phyloP scores from a whole-genome alignment of 1,140 invertebrate species.

The Rhynchophorus ferrugineus region DNA sequence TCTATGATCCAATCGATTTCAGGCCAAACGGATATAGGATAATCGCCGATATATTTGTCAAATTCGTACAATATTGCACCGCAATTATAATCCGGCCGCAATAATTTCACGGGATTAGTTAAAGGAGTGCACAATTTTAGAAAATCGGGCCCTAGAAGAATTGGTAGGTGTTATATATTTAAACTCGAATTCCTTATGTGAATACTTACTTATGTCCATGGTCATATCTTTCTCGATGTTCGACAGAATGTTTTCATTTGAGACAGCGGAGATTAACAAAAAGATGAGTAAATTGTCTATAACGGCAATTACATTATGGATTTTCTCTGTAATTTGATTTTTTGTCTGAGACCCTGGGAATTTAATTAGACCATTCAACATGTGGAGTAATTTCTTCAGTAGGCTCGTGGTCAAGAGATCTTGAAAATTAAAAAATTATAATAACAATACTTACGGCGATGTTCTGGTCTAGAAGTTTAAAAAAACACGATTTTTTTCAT shows the following conservation, averaged over 20 bases:
- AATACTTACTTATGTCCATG: constrained; percentile 42
- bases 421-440: constrained; percentile 17
- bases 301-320: constrained; percentile 37
- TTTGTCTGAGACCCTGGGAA: constrained; percentile 30
- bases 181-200: constrained; percentile 13
- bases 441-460: constrained; percentile 3
- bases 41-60: constrained; percentile 43
- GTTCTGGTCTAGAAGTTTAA: too few relatives aligned
- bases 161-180: background rate
- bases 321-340: constrained; percentile 28
- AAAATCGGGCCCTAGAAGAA: constrained; percentile 42
- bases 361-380: constrained; percentile 31
- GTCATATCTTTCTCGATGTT: constrained; percentile 38
- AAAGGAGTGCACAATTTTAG: constrained; percentile 41
- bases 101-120: constrained; percentile 49
- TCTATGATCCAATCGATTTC: constrained; percentile 50
- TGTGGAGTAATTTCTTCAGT: constrained; percentile 32
- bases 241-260: constrained; percentile 40
- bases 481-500: too few relatives aligned
- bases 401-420: constrained; percentile 26
- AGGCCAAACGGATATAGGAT: constrained; percentile 41
- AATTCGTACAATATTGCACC: constrained; percentile 48
- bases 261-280: constrained; percentile 44
- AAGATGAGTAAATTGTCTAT: constrained; percentile 47
- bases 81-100: constrained; percentile 41